These are phyloP conservation scores for Cryptoleucopteryx plumbea DNA, from an alignment of 2,113 vertebrate species.

Conservation along the genomic window DNA sequence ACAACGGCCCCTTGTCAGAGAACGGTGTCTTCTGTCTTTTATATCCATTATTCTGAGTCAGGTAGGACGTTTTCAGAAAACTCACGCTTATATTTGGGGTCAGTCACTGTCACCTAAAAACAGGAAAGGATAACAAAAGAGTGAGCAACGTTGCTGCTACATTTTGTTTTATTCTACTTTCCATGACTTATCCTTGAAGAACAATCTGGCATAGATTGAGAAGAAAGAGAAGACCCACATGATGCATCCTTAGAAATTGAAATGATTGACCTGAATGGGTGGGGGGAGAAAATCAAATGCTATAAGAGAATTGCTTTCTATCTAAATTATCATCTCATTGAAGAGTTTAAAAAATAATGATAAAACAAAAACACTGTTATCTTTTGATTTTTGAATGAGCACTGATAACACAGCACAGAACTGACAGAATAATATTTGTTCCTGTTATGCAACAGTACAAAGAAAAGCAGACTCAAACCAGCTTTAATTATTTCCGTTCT, in stretches of 20 bases:
- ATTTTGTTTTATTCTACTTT: neutral
- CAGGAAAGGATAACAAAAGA: neutral
- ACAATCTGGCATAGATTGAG: fast-evolving
- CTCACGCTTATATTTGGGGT: neutral
- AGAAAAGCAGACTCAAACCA: conserved; percentile 25
- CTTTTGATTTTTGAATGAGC: conserved; percentile 32
- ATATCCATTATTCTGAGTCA: conserved; percentile 81
- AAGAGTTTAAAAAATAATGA: neutral
- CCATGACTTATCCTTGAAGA: neutral
- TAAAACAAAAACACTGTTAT: neutral
- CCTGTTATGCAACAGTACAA: neutral
- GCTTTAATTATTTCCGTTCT: conserved; percentile 3
- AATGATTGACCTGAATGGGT: neutral
- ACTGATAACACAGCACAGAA: neutral
- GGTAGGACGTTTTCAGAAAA: neutral
- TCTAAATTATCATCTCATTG: conserved; percentile 11
- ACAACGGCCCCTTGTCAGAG: conserved; percentile 85
- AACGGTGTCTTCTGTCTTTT: conserved; percentile 90
- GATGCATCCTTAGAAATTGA: neutral
- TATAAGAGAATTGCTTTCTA: neutral
- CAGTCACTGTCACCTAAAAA: conserved; percentile 58
- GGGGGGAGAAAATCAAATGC: neutral
- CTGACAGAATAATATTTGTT: neutral
- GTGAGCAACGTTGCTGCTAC: neutral
- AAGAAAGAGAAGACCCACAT: neutral